Percentiles rank a stretch among this genome's conserved stretches.
phyloP scores from a whole-genome alignment of 2,888 invertebrate species.

The Heliothis peltigera region DNA sequence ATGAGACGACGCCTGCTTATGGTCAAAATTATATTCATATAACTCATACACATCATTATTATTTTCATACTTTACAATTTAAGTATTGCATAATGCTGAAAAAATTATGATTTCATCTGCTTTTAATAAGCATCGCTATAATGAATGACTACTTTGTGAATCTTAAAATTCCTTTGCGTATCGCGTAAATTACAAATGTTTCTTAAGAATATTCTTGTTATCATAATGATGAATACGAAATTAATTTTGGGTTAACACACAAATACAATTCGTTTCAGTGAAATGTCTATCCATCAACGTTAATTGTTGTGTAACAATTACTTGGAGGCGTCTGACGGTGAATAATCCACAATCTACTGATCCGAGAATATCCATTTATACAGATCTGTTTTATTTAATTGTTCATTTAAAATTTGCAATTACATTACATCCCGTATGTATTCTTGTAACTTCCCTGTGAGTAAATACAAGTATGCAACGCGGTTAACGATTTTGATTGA shows the following conservation, averaged over 20 bases:
- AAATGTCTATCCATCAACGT: conserved; percentile 69
- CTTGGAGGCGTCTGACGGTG: conserved; percentile 59
- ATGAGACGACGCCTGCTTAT: too few species aligned
- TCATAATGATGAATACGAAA: conserved; percentile 49
- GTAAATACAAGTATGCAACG: too few species aligned
- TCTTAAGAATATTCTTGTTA: conserved; percentile 38
- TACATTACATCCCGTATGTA: background rate
- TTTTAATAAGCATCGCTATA: conserved; percentile 6
- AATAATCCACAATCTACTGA: conserved; percentile 50
- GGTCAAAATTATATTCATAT: too few species aligned
- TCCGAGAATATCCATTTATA: conserved; percentile 51
- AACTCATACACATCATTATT: too few species aligned
- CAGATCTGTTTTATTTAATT: conserved; percentile 27
- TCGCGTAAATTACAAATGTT: conserved; percentile 26
- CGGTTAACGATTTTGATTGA: too few species aligned
- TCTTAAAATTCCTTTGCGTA: conserved; percentile 18
- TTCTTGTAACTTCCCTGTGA: background rate
- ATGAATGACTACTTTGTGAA: conserved; percentile 4
- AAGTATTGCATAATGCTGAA: too few species aligned
- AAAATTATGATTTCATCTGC: background rate
- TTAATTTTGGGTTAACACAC: conserved; percentile 49
- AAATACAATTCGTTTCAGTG: conserved; percentile 63
- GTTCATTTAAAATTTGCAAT: conserved; percentile 28
- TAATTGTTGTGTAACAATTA: conserved; percentile 65
- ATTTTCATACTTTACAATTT: too few species aligned